Evolutionary conservation across 2,888 invertebrate species (phyloP), one percentile per base, ranked within the genome.

Genomic region (Pristionchus exspectatus): DNA sequence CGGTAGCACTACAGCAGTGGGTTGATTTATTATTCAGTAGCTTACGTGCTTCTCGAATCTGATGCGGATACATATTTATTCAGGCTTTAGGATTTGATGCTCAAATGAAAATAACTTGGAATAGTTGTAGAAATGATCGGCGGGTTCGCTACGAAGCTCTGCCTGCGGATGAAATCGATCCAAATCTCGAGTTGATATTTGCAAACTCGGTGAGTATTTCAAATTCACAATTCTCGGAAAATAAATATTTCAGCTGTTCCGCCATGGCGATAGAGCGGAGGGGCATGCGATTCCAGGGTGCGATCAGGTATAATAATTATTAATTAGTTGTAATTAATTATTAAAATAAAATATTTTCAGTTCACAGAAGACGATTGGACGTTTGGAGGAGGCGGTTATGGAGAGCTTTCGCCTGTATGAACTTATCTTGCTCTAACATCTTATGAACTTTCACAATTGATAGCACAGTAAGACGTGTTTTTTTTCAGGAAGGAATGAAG

Each of bases 331-430:
- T 14, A 72, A 72, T 14, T 33, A 10, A 72, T 18, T 27, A 30
- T 69, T 18, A 0, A 30, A 21, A 16, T 18, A 12, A 38, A 3
- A 5, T 24, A 66, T 33, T 72, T 72, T 2, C 33, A 81, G 81
- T 81, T 81, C 81, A 81, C 81, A 24, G 81, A 81, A n/a, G 81
- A 81, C 2, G 81, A 81, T 18, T 81, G 38, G 44, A 44, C 21
- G 7, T 50, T 81, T 12, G 81, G 81, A 38, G 81, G 81, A 4
- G 81, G 81, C 3, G 81, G 81, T 33, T 81, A 50, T 24, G 83
- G 83, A 30, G 83, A 83, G 24, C 56, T 83, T n/a, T 56, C 83
- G 27, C 83, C 83, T 16, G 83, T 83, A 1, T 18, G 83, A 0
- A 14, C 3, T 21, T 56, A 2, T 5, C n/a, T 27, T 83, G 0